phyloP scores from a whole-genome alignment of 1,140 invertebrate species.

The Trichonephila clavata region DNA sequence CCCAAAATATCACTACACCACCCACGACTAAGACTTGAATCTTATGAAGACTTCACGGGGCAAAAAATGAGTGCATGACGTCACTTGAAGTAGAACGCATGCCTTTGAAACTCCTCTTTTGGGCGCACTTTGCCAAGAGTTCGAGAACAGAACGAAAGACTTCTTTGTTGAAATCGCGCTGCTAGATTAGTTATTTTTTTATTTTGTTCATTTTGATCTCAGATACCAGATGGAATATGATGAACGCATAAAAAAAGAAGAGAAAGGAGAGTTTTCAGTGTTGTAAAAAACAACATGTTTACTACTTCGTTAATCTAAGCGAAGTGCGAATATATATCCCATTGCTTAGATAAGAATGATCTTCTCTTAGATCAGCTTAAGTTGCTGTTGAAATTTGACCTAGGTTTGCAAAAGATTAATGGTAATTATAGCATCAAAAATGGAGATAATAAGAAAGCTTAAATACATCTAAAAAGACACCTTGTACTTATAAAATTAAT shows the following conservation, averaged over 20 bases:
- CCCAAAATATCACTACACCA: slow-evolving; percentile 74
- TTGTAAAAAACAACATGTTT: not conserved
- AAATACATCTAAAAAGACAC: not conserved
- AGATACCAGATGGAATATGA: slow-evolving; percentile 14
- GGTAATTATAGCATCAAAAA: not conserved
- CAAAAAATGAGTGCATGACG: slow-evolving; percentile 72
- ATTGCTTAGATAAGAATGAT: not conserved
- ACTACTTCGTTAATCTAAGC: not conserved
- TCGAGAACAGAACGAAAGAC: slow-evolving; percentile 40
- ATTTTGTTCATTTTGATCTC: not conserved
- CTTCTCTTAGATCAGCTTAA: not conserved
- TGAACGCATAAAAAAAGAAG: not conserved
- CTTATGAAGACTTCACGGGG: slow-evolving; percentile 64
- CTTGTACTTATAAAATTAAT: not conserved
- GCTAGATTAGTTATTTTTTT: slow-evolving; percentile 29
- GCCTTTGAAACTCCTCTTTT: slow-evolving; percentile 70
- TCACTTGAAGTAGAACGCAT: slow-evolving; percentile 46
- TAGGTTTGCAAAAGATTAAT: not conserved
- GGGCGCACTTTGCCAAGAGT: slow-evolving; percentile 59
- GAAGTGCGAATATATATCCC: not conserved
- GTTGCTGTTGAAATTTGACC: not conserved
- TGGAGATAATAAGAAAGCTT: not conserved
- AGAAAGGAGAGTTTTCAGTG: not conserved
- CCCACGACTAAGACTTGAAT: slow-evolving; percentile 67
- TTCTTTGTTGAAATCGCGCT: slow-evolving; percentile 53